phyloP scores from a whole-genome alignment of 1,140 invertebrate species.

The Neotoxoptera formosana region DNA sequence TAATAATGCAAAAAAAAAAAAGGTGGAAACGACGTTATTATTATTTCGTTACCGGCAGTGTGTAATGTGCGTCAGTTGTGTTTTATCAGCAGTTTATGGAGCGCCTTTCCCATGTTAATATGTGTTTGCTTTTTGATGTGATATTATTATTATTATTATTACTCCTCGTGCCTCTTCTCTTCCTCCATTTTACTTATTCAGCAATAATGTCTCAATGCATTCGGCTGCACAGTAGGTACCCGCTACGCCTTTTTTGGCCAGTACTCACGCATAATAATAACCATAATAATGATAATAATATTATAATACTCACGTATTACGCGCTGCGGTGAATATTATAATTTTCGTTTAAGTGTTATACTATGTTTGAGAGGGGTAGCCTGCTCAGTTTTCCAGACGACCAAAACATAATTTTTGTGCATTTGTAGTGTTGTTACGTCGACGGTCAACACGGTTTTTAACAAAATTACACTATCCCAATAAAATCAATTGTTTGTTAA shows the following conservation, averaged over 20 bases:
- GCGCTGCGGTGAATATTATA: neutral
- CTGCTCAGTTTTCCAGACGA: neutral
- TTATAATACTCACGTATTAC: neutral
- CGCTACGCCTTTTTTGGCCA: neutral
- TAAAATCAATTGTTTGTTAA: neutral
- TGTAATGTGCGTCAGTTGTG: constrained; percentile 25
- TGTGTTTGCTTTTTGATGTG: neutral
- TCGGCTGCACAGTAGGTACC: neutral
- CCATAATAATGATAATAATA: too few relatives aligned
- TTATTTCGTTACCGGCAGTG: constrained; percentile 5
- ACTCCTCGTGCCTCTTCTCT: neutral
- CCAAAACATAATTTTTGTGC: neutral
- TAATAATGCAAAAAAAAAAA: constrained; percentile 28
- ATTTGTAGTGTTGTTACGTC: neutral
- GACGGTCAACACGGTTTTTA: neutral
- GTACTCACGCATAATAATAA: neutral
- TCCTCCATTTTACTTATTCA: neutral
- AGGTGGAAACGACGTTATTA: constrained; percentile 37
- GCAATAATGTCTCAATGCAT: constrained; percentile 7
- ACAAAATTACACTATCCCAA: neutral
- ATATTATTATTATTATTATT: neutral
- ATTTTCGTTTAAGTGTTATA: neutral
- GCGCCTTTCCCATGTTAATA: neutral
- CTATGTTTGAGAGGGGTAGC: neutral
- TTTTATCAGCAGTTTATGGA: constrained; percentile 41